Evolutionary conservation across 23 tunicate species (phyloP), one percentile per base, ranked within the genome.

Genomic region (Pegea sp.): DNA sequence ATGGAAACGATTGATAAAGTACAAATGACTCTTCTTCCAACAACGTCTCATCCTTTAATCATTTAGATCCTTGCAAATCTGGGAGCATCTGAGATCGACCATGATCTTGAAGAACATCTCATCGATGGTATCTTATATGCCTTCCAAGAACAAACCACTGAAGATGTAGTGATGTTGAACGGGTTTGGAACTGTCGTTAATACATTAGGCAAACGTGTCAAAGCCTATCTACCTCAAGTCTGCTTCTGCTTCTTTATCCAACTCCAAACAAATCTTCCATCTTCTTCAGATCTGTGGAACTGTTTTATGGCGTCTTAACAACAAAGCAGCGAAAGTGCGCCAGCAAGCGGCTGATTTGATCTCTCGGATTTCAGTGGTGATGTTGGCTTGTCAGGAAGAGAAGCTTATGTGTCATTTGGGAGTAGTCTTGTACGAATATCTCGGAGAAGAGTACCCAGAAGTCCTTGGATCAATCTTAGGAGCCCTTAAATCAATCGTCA

Each of bases 341-440:
- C 99, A 91, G 68, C 99, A 91, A 64, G 99, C 99, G 5, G 99
- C 99, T 18, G 99, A 91, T 73, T 70, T 91, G 0, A 91, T 91
- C 33, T 72, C 99, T 2, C 75, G 91, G 11, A 79, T 91, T 26
- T 84, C 99, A 1, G 76, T 71, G 19, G 99, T 91, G 31, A 91
- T 91, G 99, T 56, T 77, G 65, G 76, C 93, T 11, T 91, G 99
- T 33, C 93, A 91, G 58, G 99, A 91, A 38, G 99, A 91, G 54
- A 91, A 91, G 56, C 64, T 91, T 19, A 91, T 91, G 99, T 87
- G 99, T 5, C 99, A 91, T 68, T 61, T 91, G 22, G 99, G 99
- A 7, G 93, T 78, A 7, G 99, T 91, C 44, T 52, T 91, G 77
- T 91, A 91, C 57, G 99, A 91, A 57, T 91, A 91, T 53, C 69